A percentile compares a stretch with the other conserved stretches of the same genome.
Conservation (phyloP, 2,888 invertebrate species). For the Amphiduros pacificus region DNA sequence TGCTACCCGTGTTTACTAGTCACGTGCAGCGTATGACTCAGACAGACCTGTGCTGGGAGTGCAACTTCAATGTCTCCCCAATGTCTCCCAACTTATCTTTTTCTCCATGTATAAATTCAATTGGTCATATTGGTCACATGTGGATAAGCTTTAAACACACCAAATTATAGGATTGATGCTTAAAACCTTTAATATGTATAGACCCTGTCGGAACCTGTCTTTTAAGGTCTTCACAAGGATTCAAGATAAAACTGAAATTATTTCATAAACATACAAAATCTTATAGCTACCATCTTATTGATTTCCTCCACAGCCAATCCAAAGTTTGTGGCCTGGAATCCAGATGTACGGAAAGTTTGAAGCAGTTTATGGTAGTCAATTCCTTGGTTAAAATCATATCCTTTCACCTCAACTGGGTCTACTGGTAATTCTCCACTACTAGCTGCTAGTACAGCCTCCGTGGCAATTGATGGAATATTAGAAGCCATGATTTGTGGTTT, state of each 20-base stretch:
- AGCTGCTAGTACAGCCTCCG: slow-evolving; percentile 24
- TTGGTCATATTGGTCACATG: too few relatives aligned
- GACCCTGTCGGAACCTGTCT: too few relatives aligned
- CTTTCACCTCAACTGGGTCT: slow-evolving; percentile 60
- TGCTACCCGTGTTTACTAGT: too few relatives aligned
- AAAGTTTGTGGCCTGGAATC: slow-evolving; percentile 98
- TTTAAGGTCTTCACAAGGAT: not conserved
- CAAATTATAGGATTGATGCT: too few relatives aligned
- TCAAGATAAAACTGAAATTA: not conserved
- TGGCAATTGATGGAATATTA: slow-evolving; percentile 2
- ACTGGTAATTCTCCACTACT: slow-evolving; percentile 31
- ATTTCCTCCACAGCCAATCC: slow-evolving; percentile 88
- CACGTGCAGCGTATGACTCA: too few relatives aligned
- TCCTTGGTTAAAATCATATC: slow-evolving; percentile 91
- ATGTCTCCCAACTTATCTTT: too few relatives aligned
- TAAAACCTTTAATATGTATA: too few relatives aligned
- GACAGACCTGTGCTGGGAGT: too few relatives aligned
- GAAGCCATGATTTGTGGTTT: slow-evolving; percentile 16
- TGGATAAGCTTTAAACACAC: too few relatives aligned
- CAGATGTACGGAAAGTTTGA: slow-evolving; percentile 76
- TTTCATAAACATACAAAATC: slow-evolving; percentile 1
- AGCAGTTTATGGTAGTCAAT: slow-evolving; percentile 83
- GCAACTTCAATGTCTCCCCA: too few relatives aligned
- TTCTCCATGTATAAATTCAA: too few relatives aligned
- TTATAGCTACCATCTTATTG: slow-evolving; percentile 75